These are phyloP conservation scores for Pygoscelis adeliae DNA, from an alignment of 2,113 vertebrate genomes.

Conservation along the genomic window DNA sequence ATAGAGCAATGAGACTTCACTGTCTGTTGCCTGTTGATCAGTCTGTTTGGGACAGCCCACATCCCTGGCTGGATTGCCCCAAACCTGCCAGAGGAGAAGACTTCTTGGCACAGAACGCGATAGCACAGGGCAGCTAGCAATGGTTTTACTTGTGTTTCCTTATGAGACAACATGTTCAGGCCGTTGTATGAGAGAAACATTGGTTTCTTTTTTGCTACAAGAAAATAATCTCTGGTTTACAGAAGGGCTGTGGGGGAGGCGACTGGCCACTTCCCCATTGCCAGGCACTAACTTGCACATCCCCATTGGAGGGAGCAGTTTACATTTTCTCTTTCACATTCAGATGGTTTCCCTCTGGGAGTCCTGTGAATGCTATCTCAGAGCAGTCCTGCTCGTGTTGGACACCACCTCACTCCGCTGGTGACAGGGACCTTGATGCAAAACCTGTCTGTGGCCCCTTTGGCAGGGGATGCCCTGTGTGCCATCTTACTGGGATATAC, in stretches of 20 bases:
- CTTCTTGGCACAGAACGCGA: neutral
- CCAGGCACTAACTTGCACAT: neutral
- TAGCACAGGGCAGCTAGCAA: neutral
- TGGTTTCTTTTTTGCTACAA: neutral
- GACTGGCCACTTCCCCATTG: neutral
- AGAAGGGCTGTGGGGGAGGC: neutral
- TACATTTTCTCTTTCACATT: neutral
- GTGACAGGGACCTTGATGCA: neutral
- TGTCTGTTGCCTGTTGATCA: neutral
- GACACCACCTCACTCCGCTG: rapidly evolving
- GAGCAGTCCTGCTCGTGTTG: neutral
- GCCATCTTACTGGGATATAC: neutral
- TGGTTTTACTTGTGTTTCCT: neutral
- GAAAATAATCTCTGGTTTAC: neutral
- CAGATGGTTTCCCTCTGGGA: neutral
- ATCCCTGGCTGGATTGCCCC: neutral
- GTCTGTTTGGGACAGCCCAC: neutral
- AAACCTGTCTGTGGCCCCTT: neutral
- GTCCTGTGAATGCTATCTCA: neutral
- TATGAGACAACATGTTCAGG: neutral
- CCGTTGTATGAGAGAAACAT: neutral
- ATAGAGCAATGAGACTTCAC: neutral
- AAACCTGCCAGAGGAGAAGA: too few relatives aligned
- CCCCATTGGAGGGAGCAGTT: neutral
- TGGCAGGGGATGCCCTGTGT: neutral